Evolutionary conservation across 2,797 vertebrate genomes (phyloP), one percentile per base, ranked within the genome.

Genomic region (Vireo griseus): DNA sequence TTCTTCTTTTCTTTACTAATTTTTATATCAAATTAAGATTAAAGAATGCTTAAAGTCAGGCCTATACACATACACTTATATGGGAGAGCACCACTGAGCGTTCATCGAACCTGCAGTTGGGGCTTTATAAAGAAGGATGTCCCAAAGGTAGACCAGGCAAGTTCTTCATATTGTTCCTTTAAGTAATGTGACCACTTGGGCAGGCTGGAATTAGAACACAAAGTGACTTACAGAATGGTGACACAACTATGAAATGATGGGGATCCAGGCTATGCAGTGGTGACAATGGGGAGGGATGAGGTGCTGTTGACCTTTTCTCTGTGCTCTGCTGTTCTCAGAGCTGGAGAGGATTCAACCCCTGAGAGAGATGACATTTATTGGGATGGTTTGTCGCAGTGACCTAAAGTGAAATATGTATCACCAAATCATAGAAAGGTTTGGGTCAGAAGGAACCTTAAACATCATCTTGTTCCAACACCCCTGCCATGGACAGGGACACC

Each of bases 261-360:
- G 2, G 6, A 5, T 14, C 10, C 26, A 51, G 42, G 21, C 22
- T 44, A 11, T 1, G 1, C 4, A 25, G 18, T 3, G 18, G 8
- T 37, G 37, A n/a, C 33, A 51, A 2, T 22, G 13, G 54, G 45
- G 16, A 69, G 10, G 13, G 9, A 28, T 37, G 33, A 85, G 44
- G 20, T 0, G 1, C 10, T 62, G 29, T n/a, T 66, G 8, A n/a
- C 8, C 15, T 77, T 51, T 74, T 47, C 22, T 45, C 14, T 62
- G 22, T 73, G 52, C 55, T 90, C 25, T 66, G 16, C 8, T 84
- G 65, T 75, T 73, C 45, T 62, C 16, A 4, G 16, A 42, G 31
- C 6, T 78, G 47, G 26, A 47, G 54, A 73, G 11, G 31, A 59
- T 22, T 14, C 29, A 40, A 0, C 6, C 13, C 10, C 10, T 55